These are phyloP conservation scores for Nyctibius grandis DNA, from an alignment of 2,797 vertebrate species.

Conservation along the genomic window DNA sequence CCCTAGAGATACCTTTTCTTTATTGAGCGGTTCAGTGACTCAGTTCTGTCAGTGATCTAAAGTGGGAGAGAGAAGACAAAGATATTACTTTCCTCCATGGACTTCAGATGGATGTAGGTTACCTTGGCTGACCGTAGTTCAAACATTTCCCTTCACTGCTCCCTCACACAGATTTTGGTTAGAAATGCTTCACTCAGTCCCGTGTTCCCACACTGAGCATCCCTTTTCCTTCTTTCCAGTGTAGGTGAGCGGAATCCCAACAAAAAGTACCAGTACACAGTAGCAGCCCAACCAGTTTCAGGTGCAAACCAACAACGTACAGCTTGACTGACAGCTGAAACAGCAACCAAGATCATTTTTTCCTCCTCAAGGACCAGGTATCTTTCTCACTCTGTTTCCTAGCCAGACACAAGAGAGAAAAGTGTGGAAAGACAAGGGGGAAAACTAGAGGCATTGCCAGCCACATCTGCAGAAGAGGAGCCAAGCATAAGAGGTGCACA, in stretches of 20 bases:
- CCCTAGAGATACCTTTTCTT: conserved; percentile 82
- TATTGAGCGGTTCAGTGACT: conserved; percentile 85
- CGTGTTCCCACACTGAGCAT: not conserved
- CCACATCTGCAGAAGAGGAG: not conserved
- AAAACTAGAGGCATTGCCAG: not conserved
- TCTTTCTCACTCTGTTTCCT: not conserved
- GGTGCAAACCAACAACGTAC: not conserved
- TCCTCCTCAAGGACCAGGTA: not conserved
- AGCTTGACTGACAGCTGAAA: not conserved
- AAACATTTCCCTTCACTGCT: not conserved
- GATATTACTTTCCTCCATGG: not conserved
- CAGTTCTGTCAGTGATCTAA: conserved; percentile 84
- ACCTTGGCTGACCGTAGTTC: not conserved
- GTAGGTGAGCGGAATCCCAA: not conserved
- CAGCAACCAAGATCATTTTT: not conserved
- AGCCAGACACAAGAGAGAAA: not conserved
- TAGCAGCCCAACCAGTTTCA: not conserved
- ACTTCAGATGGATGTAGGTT: not conserved
- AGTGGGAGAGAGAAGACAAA: not conserved
- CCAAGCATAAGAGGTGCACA: not conserved
- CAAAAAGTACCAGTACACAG: not conserved
- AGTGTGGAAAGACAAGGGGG: not conserved
- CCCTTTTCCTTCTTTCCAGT: not conserved
- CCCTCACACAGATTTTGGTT: not conserved
- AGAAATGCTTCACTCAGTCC: not conserved